Evolutionary conservation across 1,140 invertebrate genomes (phyloP).

Genomic region (Hypothenemus hampei): DNA sequence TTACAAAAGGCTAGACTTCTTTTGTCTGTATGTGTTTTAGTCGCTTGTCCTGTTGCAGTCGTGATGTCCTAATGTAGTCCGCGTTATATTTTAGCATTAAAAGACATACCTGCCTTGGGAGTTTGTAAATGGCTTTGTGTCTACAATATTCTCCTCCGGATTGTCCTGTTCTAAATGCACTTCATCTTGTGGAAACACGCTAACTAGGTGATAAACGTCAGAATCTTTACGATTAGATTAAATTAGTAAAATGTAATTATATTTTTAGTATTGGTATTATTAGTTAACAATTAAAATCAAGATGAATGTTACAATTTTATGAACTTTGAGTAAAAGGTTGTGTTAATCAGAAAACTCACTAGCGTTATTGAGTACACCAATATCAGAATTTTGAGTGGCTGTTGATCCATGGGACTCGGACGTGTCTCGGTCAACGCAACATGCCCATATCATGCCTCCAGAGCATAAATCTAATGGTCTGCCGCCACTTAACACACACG

Average conservation of each 20-base stretch:
- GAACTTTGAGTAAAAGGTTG: too few species aligned
- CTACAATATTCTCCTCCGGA: slow-evolving; percentile 42
- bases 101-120: slow-evolving; percentile 18
- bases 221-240: too few species aligned
- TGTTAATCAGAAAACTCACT: slow-evolving; percentile 61
- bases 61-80: neutral
- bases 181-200: slow-evolving; percentile 49
- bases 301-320: too few species aligned
- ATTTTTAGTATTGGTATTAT: too few species aligned
- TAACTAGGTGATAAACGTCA: slow-evolving; percentile 57
- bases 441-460: slow-evolving; percentile 90
- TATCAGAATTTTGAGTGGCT: slow-evolving; percentile 52
- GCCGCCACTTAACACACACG: slow-evolving; percentile 81
- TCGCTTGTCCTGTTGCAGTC: neutral
- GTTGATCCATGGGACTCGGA: slow-evolving; percentile 40
- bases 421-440: slow-evolving; percentile 78
- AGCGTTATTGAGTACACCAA: slow-evolving; percentile 69
- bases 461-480: slow-evolving; percentile 85
- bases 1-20: neutral
- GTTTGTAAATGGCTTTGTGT: slow-evolving; percentile 47
- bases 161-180: slow-evolving; percentile 41
- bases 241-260: too few species aligned
- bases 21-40: neutral
- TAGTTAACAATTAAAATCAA: too few species aligned
- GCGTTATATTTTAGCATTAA: neutral